Base-by-base conservation (phyloP, 2,888 invertebrate species). In the Cerceris rybyensis region DNA sequence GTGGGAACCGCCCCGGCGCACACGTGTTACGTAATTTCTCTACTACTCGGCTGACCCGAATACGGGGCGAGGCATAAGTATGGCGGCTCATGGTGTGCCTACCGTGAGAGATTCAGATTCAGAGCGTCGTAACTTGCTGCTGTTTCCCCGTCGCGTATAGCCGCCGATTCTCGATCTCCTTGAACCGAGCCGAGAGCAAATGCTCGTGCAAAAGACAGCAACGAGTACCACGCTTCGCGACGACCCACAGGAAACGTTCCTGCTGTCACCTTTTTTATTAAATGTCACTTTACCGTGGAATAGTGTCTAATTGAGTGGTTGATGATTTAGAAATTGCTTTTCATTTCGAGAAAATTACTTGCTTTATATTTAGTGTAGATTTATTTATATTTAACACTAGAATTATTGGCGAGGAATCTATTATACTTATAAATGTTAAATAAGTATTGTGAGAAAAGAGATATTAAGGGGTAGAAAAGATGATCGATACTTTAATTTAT, bases 21-120 rank as follows among this genome's bases (percentile, higher is more conserved):
- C 72, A 81, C 61, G 77, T 63, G 73, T 89, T 89, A 88, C 89
- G 88, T 88, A 89, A 90, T 84, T 28, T 73, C 52, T 42, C 70
- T 78, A 78, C 71, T 75, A 79, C 81, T 83, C 86, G 86, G 87
- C 87, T 92, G 92, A 92, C 91, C 91, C 90, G 90, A 91, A 92
- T 92, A 89, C 90, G 83, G 84, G 86, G 86, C 87, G 87, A 84
- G 88, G 83, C 82, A 75, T 74, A 80, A 75, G 79, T 70, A 74
- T 84, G 76, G 82, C 81, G 74, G 82, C 84, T 69, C 28, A 28
- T 28, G 28, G 28, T 28, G 28, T 78, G 79, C 73, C 85, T 87
- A 92, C 89, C 92, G 92, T 92, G 92, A 91, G 92, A 83, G 83
- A 83, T 83, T 91, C 88, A 88, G 89, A 91, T 90, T 86, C 89